These are phyloP conservation scores for Oncorhynchus nerka DNA, from an alignment of 2,113 vertebrate species.

Conservation along the genomic window DNA sequence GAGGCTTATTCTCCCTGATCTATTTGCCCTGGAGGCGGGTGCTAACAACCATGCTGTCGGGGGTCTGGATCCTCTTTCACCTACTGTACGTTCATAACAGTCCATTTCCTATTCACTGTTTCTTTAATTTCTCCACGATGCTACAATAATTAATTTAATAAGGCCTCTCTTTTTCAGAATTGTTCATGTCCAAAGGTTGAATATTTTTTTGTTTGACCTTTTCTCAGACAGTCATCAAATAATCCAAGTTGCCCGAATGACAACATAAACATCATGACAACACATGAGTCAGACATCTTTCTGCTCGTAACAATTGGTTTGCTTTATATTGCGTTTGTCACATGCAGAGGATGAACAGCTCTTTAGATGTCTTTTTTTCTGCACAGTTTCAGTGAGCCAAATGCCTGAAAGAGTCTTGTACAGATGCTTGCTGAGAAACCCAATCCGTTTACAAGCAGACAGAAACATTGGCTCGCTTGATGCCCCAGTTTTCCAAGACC, in stretches of 20 bases:
- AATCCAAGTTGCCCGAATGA: background rate
- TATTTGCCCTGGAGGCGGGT: too few species aligned
- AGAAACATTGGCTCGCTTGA: background rate
- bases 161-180: too few species aligned
- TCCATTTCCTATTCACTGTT: too few species aligned
- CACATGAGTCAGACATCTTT: slow-evolving; percentile 11
- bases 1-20: too few species aligned
- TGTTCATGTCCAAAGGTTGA: too few species aligned
- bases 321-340: slow-evolving; percentile 14
- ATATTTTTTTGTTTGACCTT: too few species aligned
- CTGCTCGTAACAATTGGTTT: slow-evolving; percentile 1
- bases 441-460: background rate
- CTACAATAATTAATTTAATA: too few species aligned
- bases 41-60: too few species aligned
- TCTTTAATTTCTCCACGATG: too few species aligned
- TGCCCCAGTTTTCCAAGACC: slow-evolving; percentile 11
- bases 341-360: background rate
- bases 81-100: too few species aligned
- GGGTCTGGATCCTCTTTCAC: too few species aligned
- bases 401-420: background rate
- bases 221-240: too few species aligned
- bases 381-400: background rate
- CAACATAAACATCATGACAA: background rate
- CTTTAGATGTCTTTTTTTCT: background rate
- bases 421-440: background rate